Conservation (phyloP, 2,797 vertebrate genomes). For the Tadarida brasiliensis region DNA sequence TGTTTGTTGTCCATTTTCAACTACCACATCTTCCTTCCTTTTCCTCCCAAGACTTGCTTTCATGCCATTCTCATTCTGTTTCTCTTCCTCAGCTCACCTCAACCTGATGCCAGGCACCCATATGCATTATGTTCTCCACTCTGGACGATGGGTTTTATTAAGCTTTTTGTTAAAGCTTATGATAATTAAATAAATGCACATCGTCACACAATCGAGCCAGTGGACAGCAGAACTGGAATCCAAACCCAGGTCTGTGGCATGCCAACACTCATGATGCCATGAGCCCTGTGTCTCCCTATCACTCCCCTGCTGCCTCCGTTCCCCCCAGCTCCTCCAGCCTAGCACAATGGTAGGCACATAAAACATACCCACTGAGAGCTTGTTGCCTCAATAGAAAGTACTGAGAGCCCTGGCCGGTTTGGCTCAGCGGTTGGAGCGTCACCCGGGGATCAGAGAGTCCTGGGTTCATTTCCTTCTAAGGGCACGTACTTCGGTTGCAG, state of each 20-base stretch:
- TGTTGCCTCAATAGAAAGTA: not conserved
- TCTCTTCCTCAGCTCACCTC: not conserved
- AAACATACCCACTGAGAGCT: not conserved
- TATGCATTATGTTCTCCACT: not conserved
- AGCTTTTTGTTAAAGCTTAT: constrained; percentile 11
- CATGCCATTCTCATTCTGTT: not conserved
- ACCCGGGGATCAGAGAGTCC: too few species aligned
- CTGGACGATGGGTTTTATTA: not conserved
- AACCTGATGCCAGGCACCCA: not conserved
- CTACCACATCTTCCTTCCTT: not conserved
- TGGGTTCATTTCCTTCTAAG: too few species aligned
- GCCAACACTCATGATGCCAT: not conserved
- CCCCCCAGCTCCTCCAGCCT: not conserved
- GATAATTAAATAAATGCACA: not conserved
- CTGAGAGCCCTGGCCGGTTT: too few species aligned
- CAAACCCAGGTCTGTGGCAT: not conserved
- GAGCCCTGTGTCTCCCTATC: not conserved
- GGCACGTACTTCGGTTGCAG: too few species aligned
- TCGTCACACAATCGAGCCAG: not conserved
- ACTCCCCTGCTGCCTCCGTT: not conserved
- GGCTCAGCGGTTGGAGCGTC: too few species aligned
- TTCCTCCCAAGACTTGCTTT: not conserved
- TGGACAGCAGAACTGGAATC: not conserved
- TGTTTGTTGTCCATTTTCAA: not conserved
- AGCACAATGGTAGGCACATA: not conserved